Evolutionary conservation across 2,113 vertebrate genomes (phyloP), one percentile per base, ranked within the genome.

Genomic region (Laterallus jamaicensis): DNA sequence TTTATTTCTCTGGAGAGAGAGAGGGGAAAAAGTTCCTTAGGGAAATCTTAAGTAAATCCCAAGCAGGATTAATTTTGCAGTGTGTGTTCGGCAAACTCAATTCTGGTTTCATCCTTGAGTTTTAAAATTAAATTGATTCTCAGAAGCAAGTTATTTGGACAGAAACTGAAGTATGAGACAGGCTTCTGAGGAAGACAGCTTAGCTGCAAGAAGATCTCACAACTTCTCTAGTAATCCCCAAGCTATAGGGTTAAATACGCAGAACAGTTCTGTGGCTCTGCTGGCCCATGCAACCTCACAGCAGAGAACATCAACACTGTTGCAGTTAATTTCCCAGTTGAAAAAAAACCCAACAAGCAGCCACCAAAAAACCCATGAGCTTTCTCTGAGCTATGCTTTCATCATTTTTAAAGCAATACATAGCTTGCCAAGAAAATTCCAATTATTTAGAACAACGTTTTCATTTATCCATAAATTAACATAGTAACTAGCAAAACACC

Each of bases 21-120:
- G 4, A 15, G 9, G 20, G 31, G 19, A 10, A 35, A 15, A 66
- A 7, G 56, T 77, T 93, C 90, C 93, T 88, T 32, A 56, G 82
- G 69, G 88, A 96, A 94, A 90, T 83, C 86, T 90, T 84, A 70
- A 95, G 77, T 90, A 94, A 94, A 93, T 91, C 83, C 67, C 76
- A 88, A 84, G 68, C 39, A 86, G 80, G 49, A 82, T 78, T 86
- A 82, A 56, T 79, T 94, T 55, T 92, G 78, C 66, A 77, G 37
- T 3, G 1, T 54, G 15, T 84, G 55, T 60, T 54, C 77, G 71
- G 25, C 56, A 86, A 88, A 84, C 73, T 91, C 55, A 32, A 56
- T 92, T 78, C 54, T 67, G 47, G 22, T 8, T 7, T 93, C 79
- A 83, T 54, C 32, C 60, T 15, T n/a, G 47, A 94, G 42, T 81